Conservation (phyloP, 2,113 vertebrate genomes). For the Toxostoma redivivum region DNA sequence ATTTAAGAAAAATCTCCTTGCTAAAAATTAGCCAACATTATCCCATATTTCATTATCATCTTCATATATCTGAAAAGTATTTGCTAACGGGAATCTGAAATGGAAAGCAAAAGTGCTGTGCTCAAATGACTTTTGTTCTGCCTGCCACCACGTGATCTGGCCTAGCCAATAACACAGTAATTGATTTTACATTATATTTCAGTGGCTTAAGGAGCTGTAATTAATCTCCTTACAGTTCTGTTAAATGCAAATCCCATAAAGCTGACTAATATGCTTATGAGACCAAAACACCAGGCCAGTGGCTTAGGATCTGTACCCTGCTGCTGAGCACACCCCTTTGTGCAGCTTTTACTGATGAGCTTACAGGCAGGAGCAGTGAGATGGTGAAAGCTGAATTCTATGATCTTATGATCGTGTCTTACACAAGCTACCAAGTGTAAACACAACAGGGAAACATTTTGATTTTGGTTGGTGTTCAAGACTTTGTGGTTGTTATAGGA, state of each 20-base stretch:
- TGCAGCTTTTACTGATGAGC: background rate
- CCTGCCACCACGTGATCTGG: background rate
- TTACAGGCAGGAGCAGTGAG: background rate
- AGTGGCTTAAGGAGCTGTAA: slow-evolving; percentile 15
- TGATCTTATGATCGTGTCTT: rapidly evolving
- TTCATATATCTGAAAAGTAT: background rate
- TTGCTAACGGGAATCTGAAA: background rate
- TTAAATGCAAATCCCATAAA: slow-evolving; percentile 43
- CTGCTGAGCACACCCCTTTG: background rate
- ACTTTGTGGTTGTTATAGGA: background rate
- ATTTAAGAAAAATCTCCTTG: background rate
- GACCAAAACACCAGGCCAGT: background rate
- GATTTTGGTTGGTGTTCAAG: background rate
- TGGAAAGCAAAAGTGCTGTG: background rate
- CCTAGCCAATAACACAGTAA: slow-evolving; percentile 10
- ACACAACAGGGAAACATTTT: background rate
- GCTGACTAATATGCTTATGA: slow-evolving; percentile 41
- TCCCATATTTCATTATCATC: background rate
- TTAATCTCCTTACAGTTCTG: slow-evolving; percentile 50
- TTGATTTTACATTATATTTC: slow-evolving; percentile 33
- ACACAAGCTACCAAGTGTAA: background rate
- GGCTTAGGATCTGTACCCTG: background rate
- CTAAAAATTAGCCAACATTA: slow-evolving; percentile 12
- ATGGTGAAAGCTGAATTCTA: background rate
- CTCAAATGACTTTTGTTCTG: background rate